Percentiles rank a stretch among this genome's conserved stretches.
phyloP scores from a whole-genome alignment of 2,113 vertebrate species.

The Zeus faber region DNA sequence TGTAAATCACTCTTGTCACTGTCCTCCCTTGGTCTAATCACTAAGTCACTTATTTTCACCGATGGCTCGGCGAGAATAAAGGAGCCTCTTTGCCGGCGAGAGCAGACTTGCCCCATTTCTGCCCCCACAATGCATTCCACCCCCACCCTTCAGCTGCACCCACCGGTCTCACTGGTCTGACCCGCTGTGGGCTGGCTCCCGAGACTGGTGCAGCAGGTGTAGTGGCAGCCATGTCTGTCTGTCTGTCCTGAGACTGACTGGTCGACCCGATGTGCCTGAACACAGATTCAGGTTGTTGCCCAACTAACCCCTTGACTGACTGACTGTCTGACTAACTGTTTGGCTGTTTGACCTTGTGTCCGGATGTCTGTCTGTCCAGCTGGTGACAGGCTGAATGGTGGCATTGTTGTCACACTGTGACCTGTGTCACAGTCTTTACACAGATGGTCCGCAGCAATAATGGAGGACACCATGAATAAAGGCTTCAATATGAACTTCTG shows the following conservation, averaged over 20 bases:
- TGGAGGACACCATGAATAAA: too few relatives aligned
- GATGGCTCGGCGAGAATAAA: slow-evolving; percentile 36
- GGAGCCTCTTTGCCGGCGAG: slow-evolving; percentile 34
- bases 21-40: slow-evolving; percentile 15
- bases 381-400: slow-evolving; percentile 28
- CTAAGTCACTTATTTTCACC: slow-evolving; percentile 19
- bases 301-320: slow-evolving; percentile 19
- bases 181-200: too few relatives aligned
- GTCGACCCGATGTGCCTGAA: too few relatives aligned
- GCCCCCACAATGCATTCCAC: slow-evolving; percentile 39
- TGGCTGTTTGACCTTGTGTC: slow-evolving; percentile 1
- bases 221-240: neutral
- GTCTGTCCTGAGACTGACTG: neutral
- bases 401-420: slow-evolving; percentile 33
- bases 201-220: too few relatives aligned
- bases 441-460: too few relatives aligned
- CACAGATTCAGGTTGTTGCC: too few relatives aligned
- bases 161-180: too few relatives aligned
- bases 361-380: neutral
- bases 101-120: slow-evolving; percentile 28
- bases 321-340: slow-evolving; percentile 2
- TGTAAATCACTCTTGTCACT: slow-evolving; percentile 22
- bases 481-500: too few relatives aligned
- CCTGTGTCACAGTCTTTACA: too few relatives aligned
- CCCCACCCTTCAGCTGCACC: slow-evolving; percentile 22